Evolutionary conservation across 2,797 vertebrate species (phyloP).

Genomic region (Microctenopoma steveboyesi): DNA sequence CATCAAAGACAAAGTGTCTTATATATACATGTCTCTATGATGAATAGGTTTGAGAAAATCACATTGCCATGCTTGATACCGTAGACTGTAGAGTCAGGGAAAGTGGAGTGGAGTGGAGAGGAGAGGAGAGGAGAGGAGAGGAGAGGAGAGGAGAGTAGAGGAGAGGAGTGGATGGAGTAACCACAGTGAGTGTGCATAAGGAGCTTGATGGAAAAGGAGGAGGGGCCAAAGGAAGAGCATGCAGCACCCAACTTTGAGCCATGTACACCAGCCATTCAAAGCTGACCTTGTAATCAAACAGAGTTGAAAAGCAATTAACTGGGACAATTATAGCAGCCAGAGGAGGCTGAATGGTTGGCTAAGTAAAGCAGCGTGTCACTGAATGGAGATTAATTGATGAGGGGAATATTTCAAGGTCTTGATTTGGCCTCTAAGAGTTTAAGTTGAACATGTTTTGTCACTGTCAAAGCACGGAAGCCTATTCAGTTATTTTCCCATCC

Average conservation of each 20-base stretch:
- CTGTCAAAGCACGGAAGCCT: constrained; percentile 45
- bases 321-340: constrained; percentile 87
- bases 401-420: constrained; percentile 87
- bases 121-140: constrained; percentile 3
- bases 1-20: constrained; percentile 45
- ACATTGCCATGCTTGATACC: constrained; percentile 73
- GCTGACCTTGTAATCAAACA: constrained; percentile 89
- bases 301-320: constrained; percentile 91
- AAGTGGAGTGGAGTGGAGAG: too few species aligned
- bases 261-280: constrained; percentile 77
- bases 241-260: constrained; percentile 66
- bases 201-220: constrained; percentile 32
- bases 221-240: constrained; percentile 35
- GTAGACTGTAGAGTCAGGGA: constrained; percentile 15
- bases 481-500: constrained; percentile 53
- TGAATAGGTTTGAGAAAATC: constrained; percentile 84
- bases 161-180: neutral
- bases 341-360: constrained; percentile 86
- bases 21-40: constrained; percentile 72
- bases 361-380: constrained; percentile 89
- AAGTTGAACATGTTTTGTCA: constrained; percentile 69
- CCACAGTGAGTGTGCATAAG: neutral
- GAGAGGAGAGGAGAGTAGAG: neutral
- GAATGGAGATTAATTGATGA: constrained; percentile 88
- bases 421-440: constrained; percentile 83